Base-by-base conservation (phyloP, 2,888 invertebrate genomes). In the Gastrophysa polygoni region DNA sequence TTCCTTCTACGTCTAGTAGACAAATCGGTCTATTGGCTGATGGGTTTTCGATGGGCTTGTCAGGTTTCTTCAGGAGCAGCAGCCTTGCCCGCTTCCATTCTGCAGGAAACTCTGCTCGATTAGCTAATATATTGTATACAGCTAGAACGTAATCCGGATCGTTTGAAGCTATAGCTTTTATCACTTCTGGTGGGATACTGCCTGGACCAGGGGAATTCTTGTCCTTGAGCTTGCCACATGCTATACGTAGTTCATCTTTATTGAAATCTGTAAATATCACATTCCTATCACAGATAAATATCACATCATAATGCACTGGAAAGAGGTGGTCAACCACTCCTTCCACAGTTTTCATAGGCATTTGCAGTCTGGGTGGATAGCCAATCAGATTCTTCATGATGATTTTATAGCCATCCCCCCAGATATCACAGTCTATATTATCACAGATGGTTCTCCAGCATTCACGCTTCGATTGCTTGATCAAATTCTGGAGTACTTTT, bases 321-420 rank as follows among this genome's bases (percentile, higher is more conserved):
- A 59, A 59, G 1, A 59, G 54, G 47, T 32, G 21, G 18, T 46
- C 29, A 4, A 59, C 38, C n/a, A 54, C 47, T 16, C 18, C 44
- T 10, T 59, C 48, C 48, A 48, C 48, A 1, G 3, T 24, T 48
- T 48, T 7, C 52, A 54, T 54, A n/a, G 52, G 43, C n/a, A 64
- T 10, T n/a, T 55, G 56, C 7, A 47, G 17, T 56, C 54, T 59
- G 18, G 51, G 51, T 17, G 66, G 57, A n/a, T 21, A 56, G 1
- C 61, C 58, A 10, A 52, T 44, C n/a, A 57, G 28, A 5, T 47
- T 32, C 34, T 49, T 66, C 56, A 60, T 64, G 1, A 47, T 58
- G 6, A 66, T 64, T 32, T 58, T 60, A 34, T 66, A 64, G 5
- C 66, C 66, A 38, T 67, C 55, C 7, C 61, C 64, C 48, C 21